phyloP scores from a whole-genome alignment of 2,113 vertebrate genomes.

The Panthera tigris region DNA sequence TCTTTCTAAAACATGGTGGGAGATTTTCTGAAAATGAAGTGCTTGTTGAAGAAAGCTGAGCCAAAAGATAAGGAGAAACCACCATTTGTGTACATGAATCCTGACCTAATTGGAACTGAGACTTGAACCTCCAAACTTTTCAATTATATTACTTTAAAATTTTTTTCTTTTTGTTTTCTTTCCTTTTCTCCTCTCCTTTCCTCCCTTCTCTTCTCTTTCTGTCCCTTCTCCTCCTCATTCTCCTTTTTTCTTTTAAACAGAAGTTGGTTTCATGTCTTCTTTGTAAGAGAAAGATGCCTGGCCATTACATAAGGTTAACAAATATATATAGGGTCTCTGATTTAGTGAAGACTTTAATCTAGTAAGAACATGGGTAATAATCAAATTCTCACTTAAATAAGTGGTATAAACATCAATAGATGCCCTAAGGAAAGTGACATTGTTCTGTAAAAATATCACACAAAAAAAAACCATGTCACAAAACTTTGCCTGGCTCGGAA shows the following conservation, averaged over 20 bases:
- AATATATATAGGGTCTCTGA: background rate
- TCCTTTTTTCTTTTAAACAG: background rate
- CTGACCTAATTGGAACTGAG: background rate
- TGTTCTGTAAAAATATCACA: background rate
- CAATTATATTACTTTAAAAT: background rate
- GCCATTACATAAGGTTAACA: background rate
- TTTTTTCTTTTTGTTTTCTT: background rate
- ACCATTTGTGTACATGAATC: background rate
- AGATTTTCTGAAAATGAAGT: background rate
- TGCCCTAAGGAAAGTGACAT: background rate
- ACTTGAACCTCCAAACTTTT: background rate
- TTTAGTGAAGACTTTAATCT: background rate
- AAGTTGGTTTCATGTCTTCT: background rate
- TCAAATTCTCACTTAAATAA: background rate
- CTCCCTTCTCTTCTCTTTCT: background rate
- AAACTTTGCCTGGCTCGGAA: background rate
- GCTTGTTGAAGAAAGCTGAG: background rate
- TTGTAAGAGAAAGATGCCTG: constrained; percentile 17
- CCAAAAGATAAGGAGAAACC: background rate
- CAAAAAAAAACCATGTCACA: background rate
- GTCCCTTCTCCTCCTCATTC: no score
- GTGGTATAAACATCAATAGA: background rate
- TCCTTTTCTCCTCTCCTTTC: background rate
- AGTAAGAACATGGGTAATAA: background rate
- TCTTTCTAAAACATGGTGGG: background rate